A percentile compares a stretch with the other conserved stretches of the same genome.
These are phyloP conservation scores for Diogma glabrata DNA, from an alignment of 2,888 invertebrate species.

Conservation along the genomic window DNA sequence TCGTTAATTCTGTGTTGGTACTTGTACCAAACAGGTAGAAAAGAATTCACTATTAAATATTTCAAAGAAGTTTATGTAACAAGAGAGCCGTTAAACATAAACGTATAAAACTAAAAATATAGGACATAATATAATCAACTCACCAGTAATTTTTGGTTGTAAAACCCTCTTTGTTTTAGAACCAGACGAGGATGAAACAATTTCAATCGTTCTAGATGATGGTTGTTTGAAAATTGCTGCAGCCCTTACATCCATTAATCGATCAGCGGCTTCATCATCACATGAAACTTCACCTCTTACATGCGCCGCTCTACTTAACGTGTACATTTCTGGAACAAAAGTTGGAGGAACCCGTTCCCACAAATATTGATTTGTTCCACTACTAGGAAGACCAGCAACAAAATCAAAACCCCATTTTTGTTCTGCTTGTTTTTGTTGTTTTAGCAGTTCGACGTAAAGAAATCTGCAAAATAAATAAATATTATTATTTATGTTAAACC, in stretches of 20 bases:
- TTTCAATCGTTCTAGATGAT: constrained; percentile 1
- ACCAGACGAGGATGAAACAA: constrained; percentile 17
- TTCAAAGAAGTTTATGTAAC: no score
- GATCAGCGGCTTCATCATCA: constrained; percentile 15
- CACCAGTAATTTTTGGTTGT: constrained; percentile 37
- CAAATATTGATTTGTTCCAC: constrained; percentile 25
- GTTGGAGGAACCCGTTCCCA: constrained; percentile 34
- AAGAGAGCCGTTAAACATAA: no score
- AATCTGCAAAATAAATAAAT: constrained; percentile 20
- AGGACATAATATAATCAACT: no score
- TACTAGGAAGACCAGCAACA: constrained; percentile 29
- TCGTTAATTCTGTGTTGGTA: no score
- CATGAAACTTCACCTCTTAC: constrained; percentile 24
- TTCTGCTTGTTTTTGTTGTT: constrained; percentile 49
- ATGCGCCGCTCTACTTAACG: constrained; percentile 35
- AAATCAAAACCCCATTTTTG: constrained; percentile 37
- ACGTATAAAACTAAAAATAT: no score
- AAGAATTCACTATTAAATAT: no score
- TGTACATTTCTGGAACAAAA: constrained; percentile 34
- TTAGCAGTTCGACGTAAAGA: constrained; percentile 30
- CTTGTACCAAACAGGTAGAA: no score
- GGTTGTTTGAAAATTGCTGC: constrained; percentile 24
- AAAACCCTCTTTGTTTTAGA: background rate
- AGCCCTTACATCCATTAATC: constrained; percentile 30
- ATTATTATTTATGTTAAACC: background rate